phyloP scores from a whole-genome alignment of 2,888 invertebrate genomes.

The Aphidius colemani region DNA sequence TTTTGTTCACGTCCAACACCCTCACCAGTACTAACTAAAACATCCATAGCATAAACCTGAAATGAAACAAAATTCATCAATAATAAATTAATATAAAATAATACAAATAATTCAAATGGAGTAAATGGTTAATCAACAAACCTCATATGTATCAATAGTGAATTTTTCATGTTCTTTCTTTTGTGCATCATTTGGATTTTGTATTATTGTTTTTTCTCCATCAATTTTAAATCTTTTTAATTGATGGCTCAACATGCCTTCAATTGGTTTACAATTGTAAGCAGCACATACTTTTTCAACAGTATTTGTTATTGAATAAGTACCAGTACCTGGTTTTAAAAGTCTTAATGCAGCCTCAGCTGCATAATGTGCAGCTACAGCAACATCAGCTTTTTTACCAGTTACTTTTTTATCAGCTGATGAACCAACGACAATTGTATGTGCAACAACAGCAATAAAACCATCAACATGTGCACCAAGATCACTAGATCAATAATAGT shows the following conservation, averaged over 20 bases:
- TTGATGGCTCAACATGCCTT: conserved; percentile 95
- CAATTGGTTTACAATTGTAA: conserved; percentile 96
- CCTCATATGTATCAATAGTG: conserved; percentile 94
- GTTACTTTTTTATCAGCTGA: conserved; percentile 74
- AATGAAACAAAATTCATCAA: conserved; percentile 34
- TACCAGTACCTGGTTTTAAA: conserved; percentile 90
- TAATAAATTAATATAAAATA: conserved; percentile 17
- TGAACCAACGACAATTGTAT: conserved; percentile 89
- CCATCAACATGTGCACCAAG: conserved; percentile 99
- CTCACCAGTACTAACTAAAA: conserved; percentile 95
- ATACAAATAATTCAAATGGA: not conserved
- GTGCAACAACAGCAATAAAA: conserved; percentile 97
- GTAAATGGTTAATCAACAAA: conserved; percentile 19
- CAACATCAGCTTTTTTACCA: conserved; percentile 92
- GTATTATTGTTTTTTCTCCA: conserved; percentile 96
- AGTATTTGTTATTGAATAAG: conserved; percentile 87
- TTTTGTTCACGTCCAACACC: conserved; percentile 92
- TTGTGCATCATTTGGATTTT: conserved; percentile 96
- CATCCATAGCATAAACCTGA: conserved; percentile 89
- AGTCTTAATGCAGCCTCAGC: conserved; percentile 94
- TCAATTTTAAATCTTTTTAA: conserved; percentile 95
- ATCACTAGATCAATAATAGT: conserved; percentile 70
- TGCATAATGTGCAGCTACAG: conserved; percentile 93
- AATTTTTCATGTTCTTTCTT: conserved; percentile 97
- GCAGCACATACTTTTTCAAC: conserved; percentile 92